These are phyloP conservation scores for Noctuana brunneofusca DNA, from an alignment of 2,888 invertebrate species.

Conservation along the genomic window DNA sequence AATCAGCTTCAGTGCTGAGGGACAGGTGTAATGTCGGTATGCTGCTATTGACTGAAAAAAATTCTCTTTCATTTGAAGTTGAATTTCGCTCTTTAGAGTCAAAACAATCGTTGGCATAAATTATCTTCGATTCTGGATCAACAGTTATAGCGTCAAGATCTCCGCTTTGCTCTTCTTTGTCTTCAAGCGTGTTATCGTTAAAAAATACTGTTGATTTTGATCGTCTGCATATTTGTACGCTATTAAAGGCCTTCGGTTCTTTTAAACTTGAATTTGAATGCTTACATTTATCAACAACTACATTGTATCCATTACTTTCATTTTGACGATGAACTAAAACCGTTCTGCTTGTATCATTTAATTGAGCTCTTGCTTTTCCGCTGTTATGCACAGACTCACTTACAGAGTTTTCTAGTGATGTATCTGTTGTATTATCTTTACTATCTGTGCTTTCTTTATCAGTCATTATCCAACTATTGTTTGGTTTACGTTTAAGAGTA, in stretches of 20 bases:
- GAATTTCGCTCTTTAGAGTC: neutral
- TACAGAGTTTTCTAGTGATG: conserved; percentile 42
- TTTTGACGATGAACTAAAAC: conserved; percentile 6
- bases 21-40: conserved; percentile 56
- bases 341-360: neutral
- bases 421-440: conserved; percentile 28
- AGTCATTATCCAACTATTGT: conserved; percentile 53
- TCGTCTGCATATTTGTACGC: neutral
- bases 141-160: neutral
- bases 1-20: conserved; percentile 45
- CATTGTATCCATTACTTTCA: neutral
- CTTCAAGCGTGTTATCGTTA: neutral
- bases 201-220: neutral
- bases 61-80: conserved; percentile 36
- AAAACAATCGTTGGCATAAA: neutral
- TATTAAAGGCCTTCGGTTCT: neutral
- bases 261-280: neutral
- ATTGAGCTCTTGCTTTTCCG: neutral
- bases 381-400: neutral
- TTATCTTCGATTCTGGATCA: neutral
- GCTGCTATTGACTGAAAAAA: conserved; percentile 36
- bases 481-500: conserved; percentile 41
- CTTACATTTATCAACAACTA: neutral
- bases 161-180: neutral
- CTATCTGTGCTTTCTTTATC: conserved; percentile 18